A percentile compares a stretch with the other conserved stretches of the same genome.
These are phyloP conservation scores for Philopotamus ludificatus DNA, from an alignment of 1,140 invertebrate species.

Conservation along the genomic window DNA sequence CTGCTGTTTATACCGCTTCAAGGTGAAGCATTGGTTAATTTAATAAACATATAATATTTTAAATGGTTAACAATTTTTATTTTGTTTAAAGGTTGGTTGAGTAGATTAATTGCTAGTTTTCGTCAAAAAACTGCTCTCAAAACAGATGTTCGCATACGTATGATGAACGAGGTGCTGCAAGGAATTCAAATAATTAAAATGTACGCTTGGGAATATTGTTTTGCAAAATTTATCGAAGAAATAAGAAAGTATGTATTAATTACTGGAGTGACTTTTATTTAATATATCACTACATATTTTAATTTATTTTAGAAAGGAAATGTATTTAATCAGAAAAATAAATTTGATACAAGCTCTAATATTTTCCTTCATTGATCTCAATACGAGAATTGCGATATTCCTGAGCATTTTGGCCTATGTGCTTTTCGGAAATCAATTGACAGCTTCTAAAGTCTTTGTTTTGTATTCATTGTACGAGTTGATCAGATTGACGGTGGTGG, in stretches of 20 bases:
- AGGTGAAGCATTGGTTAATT: constrained; percentile 50
- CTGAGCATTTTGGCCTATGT: constrained; percentile 52
- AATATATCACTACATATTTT: not conserved
- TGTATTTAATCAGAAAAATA: constrained; percentile 66
- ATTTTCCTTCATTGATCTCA: constrained; percentile 65
- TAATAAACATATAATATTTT: not conserved
- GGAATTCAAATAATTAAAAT: constrained; percentile 83
- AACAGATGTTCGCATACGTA: constrained; percentile 76
- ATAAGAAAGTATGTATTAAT: constrained; percentile 41
- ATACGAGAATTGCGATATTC: constrained; percentile 76
- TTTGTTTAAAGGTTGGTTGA: constrained; percentile 60
- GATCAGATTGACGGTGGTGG: constrained; percentile 68
- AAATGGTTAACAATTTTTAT: constrained; percentile 22
- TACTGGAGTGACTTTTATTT: not conserved
- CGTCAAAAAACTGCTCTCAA: constrained; percentile 54
- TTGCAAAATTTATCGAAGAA: constrained; percentile 64
- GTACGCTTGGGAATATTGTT: constrained; percentile 86
- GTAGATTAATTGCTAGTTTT: constrained; percentile 65
- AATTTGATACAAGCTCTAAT: constrained; percentile 69
- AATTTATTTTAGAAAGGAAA: constrained; percentile 57
- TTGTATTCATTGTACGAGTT: constrained; percentile 72
- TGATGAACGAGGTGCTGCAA: constrained; percentile 84
- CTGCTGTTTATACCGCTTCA: constrained; percentile 82
- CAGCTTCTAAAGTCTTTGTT: constrained; percentile 74
- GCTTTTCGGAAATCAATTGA: constrained; percentile 60